A percentile compares a stretch with the other conserved stretches of the same genome.
phyloP scores from a whole-genome alignment of 2,888 invertebrate genomes.

The Dinocampus coccinellae region DNA sequence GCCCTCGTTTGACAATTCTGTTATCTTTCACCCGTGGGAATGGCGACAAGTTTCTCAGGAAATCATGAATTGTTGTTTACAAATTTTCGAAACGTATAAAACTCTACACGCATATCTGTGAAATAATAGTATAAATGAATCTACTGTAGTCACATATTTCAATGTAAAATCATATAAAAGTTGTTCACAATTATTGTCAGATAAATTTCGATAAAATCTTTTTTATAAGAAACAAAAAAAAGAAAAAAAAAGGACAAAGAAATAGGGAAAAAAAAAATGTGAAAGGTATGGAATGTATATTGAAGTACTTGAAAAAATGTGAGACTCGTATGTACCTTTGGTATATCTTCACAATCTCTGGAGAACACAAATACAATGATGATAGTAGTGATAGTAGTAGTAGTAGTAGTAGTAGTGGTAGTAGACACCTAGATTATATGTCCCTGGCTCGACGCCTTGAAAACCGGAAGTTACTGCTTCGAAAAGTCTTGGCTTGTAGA shows the following conservation, averaged over 20 bases:
- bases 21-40: slow-evolving; percentile 52
- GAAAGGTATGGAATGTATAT: slow-evolving; percentile 1
- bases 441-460: slow-evolving; percentile 4
- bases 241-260: background rate
- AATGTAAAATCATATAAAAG: background rate
- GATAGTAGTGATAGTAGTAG: background rate
- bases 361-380: background rate
- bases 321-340: background rate
- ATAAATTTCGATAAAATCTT: slow-evolving; percentile 6
- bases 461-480: slow-evolving; percentile 37
- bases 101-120: background rate
- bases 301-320: background rate
- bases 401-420: background rate
- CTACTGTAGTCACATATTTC: background rate
- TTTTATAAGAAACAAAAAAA: background rate
- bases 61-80: slow-evolving; percentile 48
- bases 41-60: slow-evolving; percentile 53
- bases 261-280: background rate
- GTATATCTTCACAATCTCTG: background rate
- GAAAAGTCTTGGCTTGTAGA: slow-evolving; percentile 31
- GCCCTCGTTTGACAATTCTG: slow-evolving; percentile 53
- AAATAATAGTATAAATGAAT: background rate
- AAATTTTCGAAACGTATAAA: background rate
- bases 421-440: slow-evolving; percentile 9
- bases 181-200: background rate